Base-by-base conservation (phyloP, 1,140 invertebrate species). In the Euwallacea fornicatus region DNA sequence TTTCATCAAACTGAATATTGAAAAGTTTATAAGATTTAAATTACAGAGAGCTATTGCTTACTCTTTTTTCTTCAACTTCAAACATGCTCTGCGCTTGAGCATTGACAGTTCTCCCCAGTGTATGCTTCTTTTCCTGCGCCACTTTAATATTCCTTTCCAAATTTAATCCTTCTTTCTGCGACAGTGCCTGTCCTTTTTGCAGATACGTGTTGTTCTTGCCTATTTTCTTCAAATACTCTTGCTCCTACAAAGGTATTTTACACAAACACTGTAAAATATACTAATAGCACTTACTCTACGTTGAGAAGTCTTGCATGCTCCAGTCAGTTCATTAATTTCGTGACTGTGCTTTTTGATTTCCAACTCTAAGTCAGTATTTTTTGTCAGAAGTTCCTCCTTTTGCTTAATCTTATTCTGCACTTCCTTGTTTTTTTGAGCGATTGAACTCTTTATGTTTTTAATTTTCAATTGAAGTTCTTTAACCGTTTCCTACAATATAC, bases 61-160 rank as follows among this genome's bases (percentile, higher is more conserved):
- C 89, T 84, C 91, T 88, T 80, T 96, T 93, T 83, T 96, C 93
- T 80, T 95, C 92, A 77, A 92, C 90, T 43, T 89, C 91, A 54
- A 96, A 84, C 78, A 95, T 86, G 80, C 89, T 91, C 84, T 96
- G 94, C 6, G 95, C 94, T 76, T 93, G 86, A 66, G 91, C 88
- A 81, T 97, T 97, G 6, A 97, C 89, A 73, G 85, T 90, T 72
- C 91, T 87, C 41, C 90, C 88, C 74, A 97, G 84, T 81, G 90
- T 90, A 60, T 91, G 89, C 68, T 90, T 89, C 2, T 84, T 83
- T 71, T 90, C 88, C 77, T 88, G 82, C 10, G 94, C 80, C 76
- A 89, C 83, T 7, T 78, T 77, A 16, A 89, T 80, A 75, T 91
- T 83, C 78, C 83, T 78, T 81, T 87, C 85, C 73, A 86, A 76